Base-by-base conservation (phyloP, 2,113 vertebrate species). In the Anolis carolinensis region DNA sequence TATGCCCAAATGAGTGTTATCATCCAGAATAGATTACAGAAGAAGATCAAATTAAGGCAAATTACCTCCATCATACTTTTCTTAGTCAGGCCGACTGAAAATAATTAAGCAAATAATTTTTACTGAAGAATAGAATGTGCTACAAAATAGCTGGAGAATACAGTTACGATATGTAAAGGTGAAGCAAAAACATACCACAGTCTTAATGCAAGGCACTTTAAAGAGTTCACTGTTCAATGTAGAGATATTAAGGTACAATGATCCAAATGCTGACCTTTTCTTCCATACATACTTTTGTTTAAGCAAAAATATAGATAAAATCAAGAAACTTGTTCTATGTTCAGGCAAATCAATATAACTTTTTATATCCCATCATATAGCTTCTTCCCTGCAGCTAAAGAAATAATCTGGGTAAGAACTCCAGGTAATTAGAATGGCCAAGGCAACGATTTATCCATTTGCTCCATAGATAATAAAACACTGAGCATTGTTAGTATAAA, bases 281-380 rank as follows among this genome's bases (percentile, higher is more conserved):
- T 55, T 39, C n/a, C 62, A 50, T 2, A 3, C 83, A 52, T 2
- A 67, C n/a, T 86, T 48, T 89, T 85, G 30, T 68, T 30, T 68
- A 27, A 72, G 36, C n/a, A 88, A 90, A 82, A 87, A 90, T 80
- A 83, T 76, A 5, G 67, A 90, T 76, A 30, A 83, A 84, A 32
- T 27, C 88, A 82, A 85, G 79, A 50, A 2, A 76, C 75, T 88
- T 89, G 83, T 85, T 85, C 91, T 90, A 85, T 27, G 78, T 89
- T 85, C 20, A 52, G 65, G 36, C 55, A 85, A 89, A 94, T 92
- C 91, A 90, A 89, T 93, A 90, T 80, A 88, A 23, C 68, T 84
- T 88, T 59, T 80, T 73, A 84, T 74, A 74, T 67, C 44, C 16
- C 75, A 88, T 92, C 23, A 84, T 92, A 72, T 76, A 25, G 79